phyloP scores from a whole-genome alignment of 2,888 invertebrate genomes.

The Xanthia icteritia region DNA sequence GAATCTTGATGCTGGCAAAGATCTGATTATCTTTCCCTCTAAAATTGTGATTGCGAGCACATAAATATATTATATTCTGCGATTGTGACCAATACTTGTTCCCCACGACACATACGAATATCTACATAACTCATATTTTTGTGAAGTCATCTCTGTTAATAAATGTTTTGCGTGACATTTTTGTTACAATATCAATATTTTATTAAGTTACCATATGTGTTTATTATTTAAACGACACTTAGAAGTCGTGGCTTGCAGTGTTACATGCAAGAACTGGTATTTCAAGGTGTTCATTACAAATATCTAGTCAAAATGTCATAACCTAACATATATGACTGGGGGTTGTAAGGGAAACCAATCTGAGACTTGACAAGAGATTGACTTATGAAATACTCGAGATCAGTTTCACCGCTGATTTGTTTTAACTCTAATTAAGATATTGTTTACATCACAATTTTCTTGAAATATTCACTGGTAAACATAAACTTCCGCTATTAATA shows the following conservation, averaged over 20 bases:
- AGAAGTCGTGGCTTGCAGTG: not conserved
- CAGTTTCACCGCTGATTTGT: no score
- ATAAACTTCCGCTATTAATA: no score
- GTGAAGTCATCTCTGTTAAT: not conserved
- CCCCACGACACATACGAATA: not conserved
- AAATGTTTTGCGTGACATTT: slow-evolving; percentile 1
- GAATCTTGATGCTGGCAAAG: not conserved
- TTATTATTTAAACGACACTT: not conserved
- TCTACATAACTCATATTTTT: not conserved
- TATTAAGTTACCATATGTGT: not conserved
- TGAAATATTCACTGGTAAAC: no score
- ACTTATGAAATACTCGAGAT: no score
- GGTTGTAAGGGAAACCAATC: no score
- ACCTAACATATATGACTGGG: no score
- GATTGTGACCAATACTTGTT: not conserved
- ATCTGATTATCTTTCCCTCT: no score
- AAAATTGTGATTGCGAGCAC: not conserved
- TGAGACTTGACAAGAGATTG: no score
- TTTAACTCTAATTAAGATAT: no score
- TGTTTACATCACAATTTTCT: not conserved
- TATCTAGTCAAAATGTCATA: no score
- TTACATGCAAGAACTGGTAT: not conserved
- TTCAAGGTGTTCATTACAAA: not conserved
- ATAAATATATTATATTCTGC: not conserved
- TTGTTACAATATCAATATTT: not conserved